Evolutionary conservation across 2,113 vertebrate species (phyloP).

Genomic region (Meriones unguiculatus): DNA sequence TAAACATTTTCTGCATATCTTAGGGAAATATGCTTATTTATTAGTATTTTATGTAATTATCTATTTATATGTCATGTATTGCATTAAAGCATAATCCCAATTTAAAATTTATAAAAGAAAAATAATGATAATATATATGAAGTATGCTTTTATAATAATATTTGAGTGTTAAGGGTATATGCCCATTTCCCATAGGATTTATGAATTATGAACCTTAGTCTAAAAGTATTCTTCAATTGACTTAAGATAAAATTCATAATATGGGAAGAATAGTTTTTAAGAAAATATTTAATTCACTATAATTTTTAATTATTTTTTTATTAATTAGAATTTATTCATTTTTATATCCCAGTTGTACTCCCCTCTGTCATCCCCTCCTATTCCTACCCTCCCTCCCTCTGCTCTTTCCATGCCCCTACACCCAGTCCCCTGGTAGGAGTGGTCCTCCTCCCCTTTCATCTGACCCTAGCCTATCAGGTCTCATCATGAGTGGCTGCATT

Average conservation of each 20-base stretch:
- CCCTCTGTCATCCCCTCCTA: too few relatives aligned
- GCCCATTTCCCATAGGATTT: background rate
- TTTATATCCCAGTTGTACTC: too few relatives aligned
- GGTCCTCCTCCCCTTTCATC: too few relatives aligned
- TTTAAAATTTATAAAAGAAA: background rate
- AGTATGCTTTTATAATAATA: background rate
- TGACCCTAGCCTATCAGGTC: too few relatives aligned
- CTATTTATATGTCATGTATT: background rate
- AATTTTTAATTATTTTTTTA: too few relatives aligned
- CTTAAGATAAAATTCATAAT: slow-evolving; percentile 36
- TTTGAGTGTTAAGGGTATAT: background rate
- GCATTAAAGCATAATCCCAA: background rate
- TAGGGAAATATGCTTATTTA: background rate
- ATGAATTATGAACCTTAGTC: slow-evolving; percentile 10
- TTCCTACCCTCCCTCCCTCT: too few relatives aligned
- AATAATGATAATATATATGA: background rate
- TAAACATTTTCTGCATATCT: background rate
- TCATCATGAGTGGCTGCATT: too few relatives aligned
- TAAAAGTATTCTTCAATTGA: slow-evolving; percentile 29
- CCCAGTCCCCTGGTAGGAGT: too few relatives aligned
- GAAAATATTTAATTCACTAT: background rate
- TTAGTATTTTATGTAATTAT: background rate
- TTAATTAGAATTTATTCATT: too few relatives aligned
- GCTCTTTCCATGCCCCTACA: too few relatives aligned
- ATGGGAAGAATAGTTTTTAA: slow-evolving; percentile 19